A percentile compares a stretch with the other conserved stretches of the same genome.
Conservation (phyloP, 2,888 invertebrate species). For the Cryptophagus acutangulus region DNA sequence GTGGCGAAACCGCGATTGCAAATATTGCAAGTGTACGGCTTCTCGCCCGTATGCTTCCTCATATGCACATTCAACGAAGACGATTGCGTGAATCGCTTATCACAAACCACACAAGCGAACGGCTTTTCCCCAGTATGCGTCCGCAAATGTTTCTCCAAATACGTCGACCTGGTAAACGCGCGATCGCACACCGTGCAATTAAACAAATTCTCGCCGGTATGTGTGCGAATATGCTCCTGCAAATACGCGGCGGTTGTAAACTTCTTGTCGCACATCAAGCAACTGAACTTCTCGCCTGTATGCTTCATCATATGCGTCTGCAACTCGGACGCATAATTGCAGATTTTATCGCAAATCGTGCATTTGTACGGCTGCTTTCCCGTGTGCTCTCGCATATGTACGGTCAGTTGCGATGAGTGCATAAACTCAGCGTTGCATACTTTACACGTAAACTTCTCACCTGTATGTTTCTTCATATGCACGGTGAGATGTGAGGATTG, state of each 20-base stretch:
- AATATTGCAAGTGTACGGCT: conserved; percentile 35
- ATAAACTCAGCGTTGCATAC: conserved; percentile 37
- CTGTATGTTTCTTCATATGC: conserved; percentile 54
- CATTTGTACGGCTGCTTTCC: conserved; percentile 41
- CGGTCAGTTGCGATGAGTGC: conserved; percentile 40
- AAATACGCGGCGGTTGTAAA: conserved; percentile 31
- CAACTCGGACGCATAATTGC: conserved; percentile 36
- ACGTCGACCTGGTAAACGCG: conserved; percentile 15
- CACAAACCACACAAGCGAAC: conserved; percentile 6
- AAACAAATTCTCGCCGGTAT: conserved; percentile 19
- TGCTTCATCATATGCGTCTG: conserved; percentile 38
- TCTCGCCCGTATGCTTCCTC: conserved; percentile 33
- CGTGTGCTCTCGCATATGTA: conserved; percentile 41
- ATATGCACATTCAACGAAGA: conserved; percentile 8
- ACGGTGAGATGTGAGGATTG: conserved; percentile 54
- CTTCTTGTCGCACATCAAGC: conserved; percentile 31
- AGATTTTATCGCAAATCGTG: conserved; percentile 37
- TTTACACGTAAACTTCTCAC: conserved; percentile 44
- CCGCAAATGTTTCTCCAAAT: conserved; percentile 18
- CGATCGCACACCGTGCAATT: conserved; percentile 16
- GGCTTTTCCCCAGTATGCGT: conserved; percentile 11
- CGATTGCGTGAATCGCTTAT: conserved; percentile 4
- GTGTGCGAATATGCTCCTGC: conserved; percentile 22
- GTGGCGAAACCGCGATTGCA: conserved; percentile 36
- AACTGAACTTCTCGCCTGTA: conserved; percentile 37